Percentiles rank a stretch among this genome's conserved stretches.
phyloP scores from a whole-genome alignment of 2,113 vertebrate genomes.

The Lycocorax pyrrhopterus region DNA sequence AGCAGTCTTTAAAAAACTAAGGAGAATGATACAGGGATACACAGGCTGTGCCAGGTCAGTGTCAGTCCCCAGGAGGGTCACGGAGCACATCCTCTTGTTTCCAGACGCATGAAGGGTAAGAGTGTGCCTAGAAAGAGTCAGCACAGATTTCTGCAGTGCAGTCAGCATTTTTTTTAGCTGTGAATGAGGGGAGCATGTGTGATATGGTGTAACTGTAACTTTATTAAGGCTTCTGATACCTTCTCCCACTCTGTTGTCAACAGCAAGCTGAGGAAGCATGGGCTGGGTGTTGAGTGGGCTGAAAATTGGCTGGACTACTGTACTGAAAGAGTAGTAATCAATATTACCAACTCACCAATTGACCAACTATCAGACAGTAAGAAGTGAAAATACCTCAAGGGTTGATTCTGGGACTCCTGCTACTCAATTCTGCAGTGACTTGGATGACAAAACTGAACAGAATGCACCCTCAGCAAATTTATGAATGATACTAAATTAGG shows the following conservation, averaged over 20 bases:
- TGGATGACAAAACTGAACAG: neutral
- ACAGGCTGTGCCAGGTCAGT: neutral
- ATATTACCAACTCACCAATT: neutral
- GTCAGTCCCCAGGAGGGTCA: neutral
- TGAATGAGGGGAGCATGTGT: neutral
- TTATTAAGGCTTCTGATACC: neutral
- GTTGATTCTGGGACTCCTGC: neutral
- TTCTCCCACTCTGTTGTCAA: neutral
- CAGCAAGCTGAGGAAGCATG: neutral
- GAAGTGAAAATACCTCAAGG: neutral
- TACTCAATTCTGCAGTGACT: neutral
- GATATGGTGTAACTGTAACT: neutral
- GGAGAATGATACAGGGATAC: neutral
- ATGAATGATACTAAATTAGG: neutral
- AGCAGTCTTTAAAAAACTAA: neutral
- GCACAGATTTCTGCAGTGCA: neutral
- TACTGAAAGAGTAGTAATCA: neutral
- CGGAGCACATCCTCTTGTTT: neutral
- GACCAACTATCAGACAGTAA: neutral
- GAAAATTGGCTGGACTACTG: neutral
- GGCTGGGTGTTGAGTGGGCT: neutral
- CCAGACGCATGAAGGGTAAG: neutral
- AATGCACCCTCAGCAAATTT: neutral
- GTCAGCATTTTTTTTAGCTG: neutral
- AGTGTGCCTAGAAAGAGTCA: neutral